These are phyloP conservation scores for Apis florea DNA, from an alignment of 1,140 invertebrate species.

Conservation along the genomic window DNA sequence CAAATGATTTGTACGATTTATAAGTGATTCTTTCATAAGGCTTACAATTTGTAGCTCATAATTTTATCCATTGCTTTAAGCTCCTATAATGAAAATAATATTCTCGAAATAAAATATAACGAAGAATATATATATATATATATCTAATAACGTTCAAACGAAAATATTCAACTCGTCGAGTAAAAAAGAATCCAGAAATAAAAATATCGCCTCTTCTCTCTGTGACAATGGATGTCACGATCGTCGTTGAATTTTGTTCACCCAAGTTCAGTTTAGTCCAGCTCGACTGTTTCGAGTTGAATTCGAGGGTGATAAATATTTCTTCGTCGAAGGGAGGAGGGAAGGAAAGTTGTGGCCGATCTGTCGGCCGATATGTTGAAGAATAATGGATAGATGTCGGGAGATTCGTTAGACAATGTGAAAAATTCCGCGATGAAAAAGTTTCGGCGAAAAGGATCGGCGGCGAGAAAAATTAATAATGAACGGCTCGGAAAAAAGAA, in stretches of 20 bases:
- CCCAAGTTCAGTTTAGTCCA: no score
- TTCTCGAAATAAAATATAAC: no score
- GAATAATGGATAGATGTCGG: constrained; percentile 10
- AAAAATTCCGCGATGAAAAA: background rate
- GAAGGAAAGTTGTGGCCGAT: background rate
- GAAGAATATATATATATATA: no score
- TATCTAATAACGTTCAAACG: no score
- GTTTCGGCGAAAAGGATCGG: constrained; percentile 1
- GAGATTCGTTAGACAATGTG: background rate
- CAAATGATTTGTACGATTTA: no score
- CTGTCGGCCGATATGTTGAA: background rate
- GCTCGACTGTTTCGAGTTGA: no score
- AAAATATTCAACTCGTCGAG: no score
- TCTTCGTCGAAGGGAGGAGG: background rate
- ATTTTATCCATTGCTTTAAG: no score
- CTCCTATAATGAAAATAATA: no score
- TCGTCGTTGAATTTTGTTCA: background rate
- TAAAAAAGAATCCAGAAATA: background rate
- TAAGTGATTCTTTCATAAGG: no score
- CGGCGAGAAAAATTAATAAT: constrained; percentile 68
- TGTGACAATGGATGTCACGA: background rate
- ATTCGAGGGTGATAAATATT: background rate
- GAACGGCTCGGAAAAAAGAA: constrained; percentile 61
- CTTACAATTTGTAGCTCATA: no score
- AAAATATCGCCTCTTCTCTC: background rate